Percentiles rank a stretch among this genome's conserved stretches.
Evolutionary conservation across 2,113 vertebrate genomes (phyloP).

Genomic region (Pogona vitticeps): DNA sequence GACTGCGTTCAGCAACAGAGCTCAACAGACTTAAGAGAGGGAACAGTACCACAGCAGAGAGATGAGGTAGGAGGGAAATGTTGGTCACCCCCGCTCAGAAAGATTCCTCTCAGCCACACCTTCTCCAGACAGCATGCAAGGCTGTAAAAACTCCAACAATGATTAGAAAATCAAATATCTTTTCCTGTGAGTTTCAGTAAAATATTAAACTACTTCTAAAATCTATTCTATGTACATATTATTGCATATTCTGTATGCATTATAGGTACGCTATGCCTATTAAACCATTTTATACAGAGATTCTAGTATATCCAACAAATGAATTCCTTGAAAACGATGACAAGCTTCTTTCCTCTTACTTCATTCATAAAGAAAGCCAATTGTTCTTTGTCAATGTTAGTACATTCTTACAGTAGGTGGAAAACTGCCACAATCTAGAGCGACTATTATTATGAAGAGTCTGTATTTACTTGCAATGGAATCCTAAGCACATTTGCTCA

Average conservation of each 20-base stretch:
- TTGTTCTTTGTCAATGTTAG: conserved; percentile 25
- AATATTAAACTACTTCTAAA: conserved; percentile 63
- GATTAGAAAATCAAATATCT: conserved; percentile 62
- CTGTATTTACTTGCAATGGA: background rate
- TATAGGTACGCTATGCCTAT: background rate
- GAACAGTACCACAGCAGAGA: no score
- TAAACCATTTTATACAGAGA: conserved; percentile 24
- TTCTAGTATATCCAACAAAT: background rate
- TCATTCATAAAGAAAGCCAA: conserved; percentile 50
- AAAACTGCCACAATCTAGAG: background rate
- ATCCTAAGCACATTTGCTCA: background rate
- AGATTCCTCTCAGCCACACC: no score
- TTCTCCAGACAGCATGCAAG: no score
- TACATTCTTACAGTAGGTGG: background rate
- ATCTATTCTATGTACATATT: conserved; percentile 9
- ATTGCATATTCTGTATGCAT: background rate
- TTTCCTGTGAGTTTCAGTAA: conserved; percentile 56
- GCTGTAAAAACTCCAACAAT: no score
- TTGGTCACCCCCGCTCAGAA: no score
- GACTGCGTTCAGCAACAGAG: no score
- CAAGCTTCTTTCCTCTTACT: conserved; percentile 34
- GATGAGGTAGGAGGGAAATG: no score
- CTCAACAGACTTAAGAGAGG: no score
- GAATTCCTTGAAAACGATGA: conserved; percentile 39
- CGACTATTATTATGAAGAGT: conserved; percentile 15